Evolutionary conservation across 2,888 invertebrate genomes (phyloP).

Genomic region (Conistra vaccinii): DNA sequence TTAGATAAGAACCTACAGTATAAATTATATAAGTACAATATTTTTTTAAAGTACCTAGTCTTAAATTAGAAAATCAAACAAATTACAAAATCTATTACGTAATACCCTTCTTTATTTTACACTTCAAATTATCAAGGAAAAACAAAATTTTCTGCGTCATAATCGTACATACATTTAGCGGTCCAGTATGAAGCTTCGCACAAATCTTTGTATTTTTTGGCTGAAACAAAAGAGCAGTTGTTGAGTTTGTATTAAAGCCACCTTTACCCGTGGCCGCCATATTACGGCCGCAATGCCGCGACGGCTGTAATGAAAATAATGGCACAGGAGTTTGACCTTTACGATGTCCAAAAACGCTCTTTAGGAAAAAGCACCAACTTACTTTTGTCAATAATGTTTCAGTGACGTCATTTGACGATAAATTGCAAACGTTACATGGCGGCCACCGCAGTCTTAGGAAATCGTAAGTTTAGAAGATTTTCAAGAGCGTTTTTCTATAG

Average conservation of each 20-base stretch:
- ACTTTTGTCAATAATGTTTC: no score
- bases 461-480: neutral
- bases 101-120: conserved; percentile 22
- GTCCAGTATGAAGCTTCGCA: conserved; percentile 85
- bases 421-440: no score
- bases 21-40: neutral
- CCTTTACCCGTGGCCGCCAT: neutral
- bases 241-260: no score
- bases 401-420: no score
- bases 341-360: no score
- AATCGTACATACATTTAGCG: conserved; percentile 86
- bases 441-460: no score
- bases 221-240: conserved; percentile 74
- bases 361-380: no score
- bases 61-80: neutral
- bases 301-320: no score
- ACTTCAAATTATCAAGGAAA: conserved; percentile 75
- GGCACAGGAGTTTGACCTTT: no score
- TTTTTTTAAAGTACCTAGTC: no score
- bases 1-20: no score
- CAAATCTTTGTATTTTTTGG: conserved; percentile 83
- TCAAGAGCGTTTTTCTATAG: neutral
- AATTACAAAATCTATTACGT: neutral
- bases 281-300: neutral
- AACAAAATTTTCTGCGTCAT: conserved; percentile 81